Evolutionary conservation across 2,888 invertebrate species (phyloP), one percentile per base, ranked within the genome.

Genomic region (Lutraria lutraria): DNA sequence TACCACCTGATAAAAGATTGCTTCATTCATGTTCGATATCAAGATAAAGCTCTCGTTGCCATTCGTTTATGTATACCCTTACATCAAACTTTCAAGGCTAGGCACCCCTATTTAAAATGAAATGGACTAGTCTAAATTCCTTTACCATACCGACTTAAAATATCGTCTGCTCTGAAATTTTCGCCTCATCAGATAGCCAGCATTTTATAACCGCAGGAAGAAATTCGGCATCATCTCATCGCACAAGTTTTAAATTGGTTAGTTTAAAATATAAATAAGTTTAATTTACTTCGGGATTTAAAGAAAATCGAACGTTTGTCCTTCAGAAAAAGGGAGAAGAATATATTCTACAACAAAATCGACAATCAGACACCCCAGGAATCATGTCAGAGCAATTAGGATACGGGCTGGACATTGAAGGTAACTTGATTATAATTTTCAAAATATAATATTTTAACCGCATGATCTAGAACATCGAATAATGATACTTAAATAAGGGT

Each of bases 381-480:
- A 25, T n/a, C 63, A 68, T 84, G 84, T 43, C 84, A 76, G 84
- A 84, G 34, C 84, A 84, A n/a, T 25, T 84, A 6, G 84, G 84
- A 34, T 31, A 19, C 21, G 84, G 84, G 16, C 25, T 84, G 60
- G 84, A 84, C 29, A 84, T 84, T 29, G 84, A 84, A 84, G 84
- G 84, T 79, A 43, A 79, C 34, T 79, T 43, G 3, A 79, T 79
- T 79, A 13, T 25, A 21, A 31, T 3, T 79, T 79, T 79, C 25
- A 8, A 4, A 6, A 63, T 63, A n/a, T 63, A 6, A n/a, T 63
- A 4, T 25, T 63, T 63, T 63, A 63, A 19, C 25, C 10, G 19
- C 25, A 63, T 63, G 19, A 63, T 2, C 43, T 43, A 4, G 43
- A 43, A 43, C 43, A 43, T 43, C 43, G 43, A 43, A 43, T 43